Base-by-base conservation (phyloP, 2,113 vertebrate genomes). In the Orthonyx spaldingii region DNA sequence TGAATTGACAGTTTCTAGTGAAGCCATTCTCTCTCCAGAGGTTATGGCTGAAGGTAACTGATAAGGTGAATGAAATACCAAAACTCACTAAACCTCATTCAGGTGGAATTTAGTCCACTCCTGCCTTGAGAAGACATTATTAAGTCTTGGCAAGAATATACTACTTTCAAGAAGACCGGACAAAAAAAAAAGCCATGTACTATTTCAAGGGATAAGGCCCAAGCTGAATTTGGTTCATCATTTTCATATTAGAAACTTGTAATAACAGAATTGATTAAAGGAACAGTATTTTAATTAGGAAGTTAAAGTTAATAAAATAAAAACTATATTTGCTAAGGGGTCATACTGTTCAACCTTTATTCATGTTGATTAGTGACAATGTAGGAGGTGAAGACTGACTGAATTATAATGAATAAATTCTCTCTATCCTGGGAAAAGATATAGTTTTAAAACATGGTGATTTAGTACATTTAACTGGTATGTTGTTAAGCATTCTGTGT, bases 51-150 rank as follows among this genome's bases (percentile, higher is more conserved):
- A 97, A 98, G 81, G 79, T n/a, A 3, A 80, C 66, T 78, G 70
- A 89, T 93, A 97, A 97, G 33, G 41, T 93, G 93, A 75, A 65
- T 77, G 46, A 97, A 98, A 93, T 94, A 97, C n/a, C 32, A 94
- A 96, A 97, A 90, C 24, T 16, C 68, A 92, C 42, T 87, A 85
- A 94, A 61, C 17, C 61, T 90, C 27, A 22, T 95, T 96, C 44
- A n/a, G 27, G 47, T 89, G 59, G 41, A 82, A 72, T 92, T 97
- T 60, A 46, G 24, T 63, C 93, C 47, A 33, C 53, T 90, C 56
- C 70, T 82, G 61, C 37, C 46, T 95, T 56, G 87, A 80, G 96
- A 76, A 94, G 56, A 30, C 12, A 19, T 49, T 86, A 27, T 87
- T 87, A 88, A 95, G 87, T 97, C 35, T 84, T 88, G 72, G 69